These are phyloP conservation scores for Stegophylla sp. DNA, from an alignment of 2,888 invertebrate genomes.

Conservation along the genomic window DNA sequence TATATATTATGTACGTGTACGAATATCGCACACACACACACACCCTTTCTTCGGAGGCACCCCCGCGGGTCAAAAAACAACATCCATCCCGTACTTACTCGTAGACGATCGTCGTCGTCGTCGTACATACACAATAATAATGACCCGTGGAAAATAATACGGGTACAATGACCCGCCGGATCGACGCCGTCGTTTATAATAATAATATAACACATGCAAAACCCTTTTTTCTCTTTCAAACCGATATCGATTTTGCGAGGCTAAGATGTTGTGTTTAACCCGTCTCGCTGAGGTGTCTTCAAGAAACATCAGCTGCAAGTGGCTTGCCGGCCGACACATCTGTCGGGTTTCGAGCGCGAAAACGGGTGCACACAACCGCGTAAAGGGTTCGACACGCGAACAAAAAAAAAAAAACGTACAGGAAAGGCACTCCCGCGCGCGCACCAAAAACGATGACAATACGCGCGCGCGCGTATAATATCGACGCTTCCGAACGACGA, in stretches of 20 bases:
- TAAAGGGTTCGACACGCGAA: slow-evolving; percentile 42
- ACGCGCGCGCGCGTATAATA: too few relatives aligned
- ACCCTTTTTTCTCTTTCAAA: slow-evolving; percentile 29
- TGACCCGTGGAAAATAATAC: slow-evolving; percentile 45
- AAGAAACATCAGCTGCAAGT: slow-evolving; percentile 53
- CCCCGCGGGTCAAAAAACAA: slow-evolving; percentile 55
- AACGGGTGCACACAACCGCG: slow-evolving; percentile 46
- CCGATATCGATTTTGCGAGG: slow-evolving; percentile 35
- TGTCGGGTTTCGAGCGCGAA: slow-evolving; percentile 17
- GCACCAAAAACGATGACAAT: slow-evolving; percentile 19
- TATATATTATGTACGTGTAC: neutral
- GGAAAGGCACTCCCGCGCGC: slow-evolving; percentile 24
- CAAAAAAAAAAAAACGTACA: slow-evolving; percentile 40
- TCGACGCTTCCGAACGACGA: slow-evolving; percentile 35
- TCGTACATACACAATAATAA: slow-evolving; percentile 9
- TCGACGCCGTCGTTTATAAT: neutral
- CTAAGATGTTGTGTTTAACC: slow-evolving; percentile 24
- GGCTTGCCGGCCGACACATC: slow-evolving; percentile 20
- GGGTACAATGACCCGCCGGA: slow-evolving; percentile 52
- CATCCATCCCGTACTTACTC: slow-evolving; percentile 35
- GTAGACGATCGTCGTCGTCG: neutral
- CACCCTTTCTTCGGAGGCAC: slow-evolving; percentile 58
- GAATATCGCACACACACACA: slow-evolving; percentile 55
- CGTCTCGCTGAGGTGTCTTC: slow-evolving; percentile 11
- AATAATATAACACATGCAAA: neutral